Conservation (phyloP, 2,797 vertebrate genomes). For the Notamacropus eugenii region DNA sequence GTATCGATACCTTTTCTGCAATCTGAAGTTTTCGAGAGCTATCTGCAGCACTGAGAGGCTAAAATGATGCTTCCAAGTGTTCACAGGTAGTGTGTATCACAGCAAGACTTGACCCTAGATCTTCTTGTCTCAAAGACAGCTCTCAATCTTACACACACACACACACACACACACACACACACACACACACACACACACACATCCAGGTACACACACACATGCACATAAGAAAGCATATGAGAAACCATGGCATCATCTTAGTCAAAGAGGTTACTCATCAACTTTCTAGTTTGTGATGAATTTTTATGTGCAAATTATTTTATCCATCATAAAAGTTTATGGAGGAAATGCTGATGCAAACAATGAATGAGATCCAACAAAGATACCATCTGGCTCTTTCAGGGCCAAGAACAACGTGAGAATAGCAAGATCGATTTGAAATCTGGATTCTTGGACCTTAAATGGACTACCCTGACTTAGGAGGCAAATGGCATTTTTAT, state of each 20-base stretch:
- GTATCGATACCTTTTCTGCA: neutral
- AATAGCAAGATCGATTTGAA: neutral
- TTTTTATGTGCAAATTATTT: conserved; percentile 67
- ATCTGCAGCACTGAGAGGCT: neutral
- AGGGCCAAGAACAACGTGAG: conserved; percentile 52
- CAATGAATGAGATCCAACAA: conserved; percentile 63
- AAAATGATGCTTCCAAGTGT: neutral
- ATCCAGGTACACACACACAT: neutral
- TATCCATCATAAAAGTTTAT: conserved; percentile 70
- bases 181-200: neutral
- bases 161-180: neutral
- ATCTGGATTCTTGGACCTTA: neutral
- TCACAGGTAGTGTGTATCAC: neutral
- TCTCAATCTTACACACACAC: neutral
- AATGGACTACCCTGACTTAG: neutral
- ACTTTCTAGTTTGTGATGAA: conserved; percentile 33
- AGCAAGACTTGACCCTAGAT: neutral
- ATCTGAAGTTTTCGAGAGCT: neutral
- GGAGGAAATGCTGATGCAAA: conserved; percentile 69
- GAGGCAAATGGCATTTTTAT: neutral
- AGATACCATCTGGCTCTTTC: conserved; percentile 46
- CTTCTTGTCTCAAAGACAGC: neutral
- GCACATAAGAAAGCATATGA: neutral
- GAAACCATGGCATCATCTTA: neutral
- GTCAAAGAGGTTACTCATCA: neutral